phyloP scores from a whole-genome alignment of 2,797 vertebrate genomes.

The Trachops cirrhosus region DNA sequence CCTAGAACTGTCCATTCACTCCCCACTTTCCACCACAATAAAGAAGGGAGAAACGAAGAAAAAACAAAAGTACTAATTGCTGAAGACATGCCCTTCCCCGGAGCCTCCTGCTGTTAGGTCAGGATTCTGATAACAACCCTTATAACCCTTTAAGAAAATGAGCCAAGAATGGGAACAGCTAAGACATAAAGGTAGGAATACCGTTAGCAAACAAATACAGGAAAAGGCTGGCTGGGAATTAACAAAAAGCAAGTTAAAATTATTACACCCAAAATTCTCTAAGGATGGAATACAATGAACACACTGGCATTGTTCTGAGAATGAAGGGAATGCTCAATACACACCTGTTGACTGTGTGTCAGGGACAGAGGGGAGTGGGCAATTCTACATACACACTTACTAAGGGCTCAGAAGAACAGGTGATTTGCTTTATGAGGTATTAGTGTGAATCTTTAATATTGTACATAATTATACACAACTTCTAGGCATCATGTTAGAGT shows the following conservation, averaged over 20 bases:
- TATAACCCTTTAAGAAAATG: background rate
- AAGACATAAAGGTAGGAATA: background rate
- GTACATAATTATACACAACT: background rate
- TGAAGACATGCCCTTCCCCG: background rate
- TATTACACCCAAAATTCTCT: background rate
- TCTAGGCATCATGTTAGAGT: background rate
- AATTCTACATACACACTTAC: background rate
- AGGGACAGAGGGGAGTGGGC: background rate
- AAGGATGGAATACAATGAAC: background rate
- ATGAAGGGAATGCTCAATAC: background rate
- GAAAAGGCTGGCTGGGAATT: background rate
- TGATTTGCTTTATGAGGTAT: background rate
- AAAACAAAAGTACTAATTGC: background rate
- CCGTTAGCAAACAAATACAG: background rate
- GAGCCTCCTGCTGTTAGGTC: background rate
- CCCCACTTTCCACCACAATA: background rate
- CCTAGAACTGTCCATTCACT: background rate
- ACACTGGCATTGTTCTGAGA: background rate
- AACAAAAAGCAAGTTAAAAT: constrained; percentile 19
- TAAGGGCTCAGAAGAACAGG: background rate
- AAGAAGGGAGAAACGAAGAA: background rate
- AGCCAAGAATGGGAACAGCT: background rate
- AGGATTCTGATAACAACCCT: background rate
- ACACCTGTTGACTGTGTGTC: background rate
- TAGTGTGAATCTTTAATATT: background rate